Evolutionary conservation across 2,113 vertebrate species (phyloP).

Genomic region (Odontesthes bonariensis): DNA sequence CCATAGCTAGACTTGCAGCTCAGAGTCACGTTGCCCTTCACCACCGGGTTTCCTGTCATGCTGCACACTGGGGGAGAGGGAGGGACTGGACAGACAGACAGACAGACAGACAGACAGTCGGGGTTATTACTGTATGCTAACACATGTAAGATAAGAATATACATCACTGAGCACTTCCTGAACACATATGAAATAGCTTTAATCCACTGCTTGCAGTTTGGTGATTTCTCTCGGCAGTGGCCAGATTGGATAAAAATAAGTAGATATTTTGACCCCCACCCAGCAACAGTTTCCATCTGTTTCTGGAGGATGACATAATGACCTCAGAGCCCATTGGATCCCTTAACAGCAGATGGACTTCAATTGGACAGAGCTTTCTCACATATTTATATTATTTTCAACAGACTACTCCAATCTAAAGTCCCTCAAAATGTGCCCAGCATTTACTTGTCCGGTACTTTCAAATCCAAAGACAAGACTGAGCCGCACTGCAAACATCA

Average conservation of each 20-base stretch:
- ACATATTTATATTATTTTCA: conserved; percentile 10
- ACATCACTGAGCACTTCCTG: conserved; percentile 16
- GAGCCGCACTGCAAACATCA: conserved; percentile 26
- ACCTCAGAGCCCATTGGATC: conserved; percentile 33
- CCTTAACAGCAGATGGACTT: conserved; percentile 49
- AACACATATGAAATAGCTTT: conserved; percentile 36
- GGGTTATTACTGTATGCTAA: conserved; percentile 6
- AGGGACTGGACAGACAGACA: conserved; percentile 82
- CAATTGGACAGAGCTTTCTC: conserved; percentile 25
- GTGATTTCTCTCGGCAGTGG: conserved; percentile 24
- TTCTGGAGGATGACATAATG: conserved; percentile 48
- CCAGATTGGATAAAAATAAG: conserved; percentile 21
- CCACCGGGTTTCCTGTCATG: conserved; percentile 79
- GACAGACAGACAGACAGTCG: conserved; percentile 7
- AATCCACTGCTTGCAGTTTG: conserved; percentile 45
- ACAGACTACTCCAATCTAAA: conserved; percentile 11
- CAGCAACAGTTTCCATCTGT: conserved; percentile 46
- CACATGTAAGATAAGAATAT: conserved; percentile 12
- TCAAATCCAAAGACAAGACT: conserved; percentile 3
- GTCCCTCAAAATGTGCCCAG: conserved; percentile 31
- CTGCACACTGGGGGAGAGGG: conserved; percentile 87
- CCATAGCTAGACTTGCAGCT: conserved; percentile 88
- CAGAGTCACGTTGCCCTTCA: conserved; percentile 89
- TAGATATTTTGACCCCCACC: conserved; percentile 5
- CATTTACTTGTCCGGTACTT: conserved; percentile 5